These are phyloP conservation scores for Anhinga rufa DNA, from an alignment of 2,113 vertebrate species.

Conservation along the genomic window DNA sequence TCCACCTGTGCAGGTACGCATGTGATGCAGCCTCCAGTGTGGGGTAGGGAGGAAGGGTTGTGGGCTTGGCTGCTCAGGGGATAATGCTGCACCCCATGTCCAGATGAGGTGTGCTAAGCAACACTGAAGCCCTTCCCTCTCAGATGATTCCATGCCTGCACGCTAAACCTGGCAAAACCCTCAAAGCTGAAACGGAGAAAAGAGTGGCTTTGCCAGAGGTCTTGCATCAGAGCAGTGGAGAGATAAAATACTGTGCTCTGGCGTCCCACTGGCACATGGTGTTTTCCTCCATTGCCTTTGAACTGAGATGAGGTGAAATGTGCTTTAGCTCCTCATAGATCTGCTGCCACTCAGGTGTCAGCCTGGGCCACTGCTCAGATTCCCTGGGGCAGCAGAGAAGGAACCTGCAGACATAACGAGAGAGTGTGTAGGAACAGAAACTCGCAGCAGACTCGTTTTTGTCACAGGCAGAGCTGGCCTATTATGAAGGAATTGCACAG, in stretches of 20 bases:
- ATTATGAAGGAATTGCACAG: neutral
- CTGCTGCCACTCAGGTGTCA: neutral
- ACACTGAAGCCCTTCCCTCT: neutral
- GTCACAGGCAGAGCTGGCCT: neutral
- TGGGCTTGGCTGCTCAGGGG: neutral
- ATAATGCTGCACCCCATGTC: neutral
- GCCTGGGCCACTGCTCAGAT: neutral
- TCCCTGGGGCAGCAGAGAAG: neutral
- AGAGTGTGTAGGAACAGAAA: neutral
- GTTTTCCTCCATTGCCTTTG: neutral
- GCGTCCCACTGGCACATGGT: accelerated
- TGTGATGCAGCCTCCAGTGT: accelerated
- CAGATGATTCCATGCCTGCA: accelerated
- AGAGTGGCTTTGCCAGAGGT: neutral
- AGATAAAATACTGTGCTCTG: neutral
- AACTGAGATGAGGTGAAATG: neutral
- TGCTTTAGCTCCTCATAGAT: neutral
- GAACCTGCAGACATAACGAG: neutral
- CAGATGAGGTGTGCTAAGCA: neutral
- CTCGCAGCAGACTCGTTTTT: neutral
- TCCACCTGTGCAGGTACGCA: neutral
- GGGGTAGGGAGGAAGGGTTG: neutral
- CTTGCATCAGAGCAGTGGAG: neutral
- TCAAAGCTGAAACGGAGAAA: neutral
- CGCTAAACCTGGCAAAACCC: neutral